These are phyloP conservation scores for Odontesthes bonariensis DNA, from an alignment of 2,113 vertebrate genomes.

Conservation along the genomic window DNA sequence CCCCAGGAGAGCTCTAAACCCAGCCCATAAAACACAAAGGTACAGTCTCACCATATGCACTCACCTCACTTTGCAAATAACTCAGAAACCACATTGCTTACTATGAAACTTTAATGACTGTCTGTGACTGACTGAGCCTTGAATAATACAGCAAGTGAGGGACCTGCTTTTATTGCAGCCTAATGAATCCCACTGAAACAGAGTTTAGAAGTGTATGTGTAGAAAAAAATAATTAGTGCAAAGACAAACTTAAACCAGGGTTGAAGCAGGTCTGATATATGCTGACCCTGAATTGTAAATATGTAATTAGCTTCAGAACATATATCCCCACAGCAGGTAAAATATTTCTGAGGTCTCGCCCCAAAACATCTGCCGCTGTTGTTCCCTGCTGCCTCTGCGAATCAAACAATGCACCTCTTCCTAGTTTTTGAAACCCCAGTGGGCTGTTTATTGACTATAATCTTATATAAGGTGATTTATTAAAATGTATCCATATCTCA, in stretches of 20 bases:
- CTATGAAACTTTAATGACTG: conserved; percentile 83
- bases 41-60: conserved; percentile 54
- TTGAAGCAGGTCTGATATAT: conserved; percentile 24
- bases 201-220: conserved; percentile 50
- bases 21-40: conserved; percentile 53
- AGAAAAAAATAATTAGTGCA: conserved; percentile 48
- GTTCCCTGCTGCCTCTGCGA: conserved; percentile 8
- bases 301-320: conserved; percentile 37
- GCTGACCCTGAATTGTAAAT: conserved; percentile 33
- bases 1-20: background rate
- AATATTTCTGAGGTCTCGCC: conserved; percentile 32
- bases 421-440: background rate
- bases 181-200: conserved; percentile 74
- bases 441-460: background rate
- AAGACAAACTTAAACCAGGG: conserved; percentile 32
- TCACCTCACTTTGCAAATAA: conserved; percentile 75
- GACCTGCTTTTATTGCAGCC: conserved; percentile 64
- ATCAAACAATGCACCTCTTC: conserved; percentile 6
- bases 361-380: conserved; percentile 54
- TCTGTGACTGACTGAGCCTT: conserved; percentile 78
- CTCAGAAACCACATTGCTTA: conserved; percentile 73
- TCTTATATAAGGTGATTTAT: conserved; percentile 19
- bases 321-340: conserved; percentile 40
- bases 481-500: conserved; percentile 1
- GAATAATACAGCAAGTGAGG: conserved; percentile 78